Percentiles rank a stretch among this genome's conserved stretches.
These are phyloP conservation scores for Luidia sarsii DNA, from an alignment of 53 echinoderm and acorn worm species.

Conservation along the genomic window DNA sequence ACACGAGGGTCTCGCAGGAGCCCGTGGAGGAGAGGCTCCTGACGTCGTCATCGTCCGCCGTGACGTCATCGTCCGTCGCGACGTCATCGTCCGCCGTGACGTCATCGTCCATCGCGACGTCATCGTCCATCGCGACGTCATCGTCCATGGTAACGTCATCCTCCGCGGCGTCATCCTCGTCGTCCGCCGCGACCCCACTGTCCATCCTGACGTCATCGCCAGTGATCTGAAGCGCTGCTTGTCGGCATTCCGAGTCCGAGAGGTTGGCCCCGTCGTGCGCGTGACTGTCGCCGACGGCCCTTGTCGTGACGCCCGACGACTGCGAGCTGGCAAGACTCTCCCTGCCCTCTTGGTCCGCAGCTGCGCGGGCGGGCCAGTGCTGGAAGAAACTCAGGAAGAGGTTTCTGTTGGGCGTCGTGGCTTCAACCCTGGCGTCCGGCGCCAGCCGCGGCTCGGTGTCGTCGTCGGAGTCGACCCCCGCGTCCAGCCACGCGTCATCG, in stretches of 20 bases:
- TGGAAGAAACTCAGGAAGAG: slow-evolving; percentile 23
- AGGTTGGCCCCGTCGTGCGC: no score
- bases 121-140: no score
- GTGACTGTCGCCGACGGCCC: no score
- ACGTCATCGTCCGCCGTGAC: no score
- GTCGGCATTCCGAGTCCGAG: background rate
- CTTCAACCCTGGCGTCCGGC: background rate
- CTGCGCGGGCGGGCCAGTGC: background rate
- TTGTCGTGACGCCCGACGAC: no score
- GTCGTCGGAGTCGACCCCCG: background rate
- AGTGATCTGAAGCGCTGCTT: background rate
- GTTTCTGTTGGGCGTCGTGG: slow-evolving; percentile 17
- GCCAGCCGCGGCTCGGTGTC: background rate
- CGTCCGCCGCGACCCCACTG: background rate
- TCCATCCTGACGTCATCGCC: background rate
- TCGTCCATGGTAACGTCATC: no score
- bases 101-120: background rate
- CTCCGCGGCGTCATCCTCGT: no score
- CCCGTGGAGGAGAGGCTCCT: slow-evolving; percentile 42
- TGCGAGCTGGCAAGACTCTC: no score
- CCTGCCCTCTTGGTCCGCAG: no score
- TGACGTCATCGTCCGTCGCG: no score
- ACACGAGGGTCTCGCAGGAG: slow-evolving; percentile 15
- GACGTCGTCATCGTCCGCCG: background rate
- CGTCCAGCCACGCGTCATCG: no score